phyloP scores from a whole-genome alignment of 2,797 vertebrate genomes.

The Acanthurus tractus region DNA sequence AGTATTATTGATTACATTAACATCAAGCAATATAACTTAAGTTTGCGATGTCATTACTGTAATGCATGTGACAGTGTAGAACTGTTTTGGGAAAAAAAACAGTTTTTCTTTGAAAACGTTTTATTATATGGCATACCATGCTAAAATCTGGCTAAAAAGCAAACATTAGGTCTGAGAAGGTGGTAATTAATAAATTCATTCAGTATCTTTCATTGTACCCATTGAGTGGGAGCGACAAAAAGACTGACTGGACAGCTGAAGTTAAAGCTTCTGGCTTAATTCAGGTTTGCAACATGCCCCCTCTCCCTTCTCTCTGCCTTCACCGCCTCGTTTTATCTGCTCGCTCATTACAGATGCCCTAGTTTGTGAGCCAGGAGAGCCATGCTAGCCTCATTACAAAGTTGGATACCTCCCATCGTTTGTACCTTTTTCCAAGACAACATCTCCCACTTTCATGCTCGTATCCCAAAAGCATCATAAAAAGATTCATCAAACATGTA shows the following conservation, averaged over 20 bases:
- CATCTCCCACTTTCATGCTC: slow-evolving; percentile 70
- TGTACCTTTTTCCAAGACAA: slow-evolving; percentile 76
- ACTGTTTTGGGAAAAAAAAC: too few relatives aligned
- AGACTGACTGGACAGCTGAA: slow-evolving; percentile 51
- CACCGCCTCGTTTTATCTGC: slow-evolving; percentile 52
- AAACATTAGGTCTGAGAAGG: slow-evolving; percentile 5
- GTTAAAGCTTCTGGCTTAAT: slow-evolving; percentile 50
- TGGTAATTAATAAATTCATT: slow-evolving; percentile 40
- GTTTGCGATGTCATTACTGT: too few relatives aligned
- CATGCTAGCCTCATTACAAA: slow-evolving; percentile 82
- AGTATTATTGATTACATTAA: too few relatives aligned
- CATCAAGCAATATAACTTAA: too few relatives aligned
- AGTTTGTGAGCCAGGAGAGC: slow-evolving; percentile 80
- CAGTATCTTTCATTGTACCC: slow-evolving; percentile 11
- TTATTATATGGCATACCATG: background rate
- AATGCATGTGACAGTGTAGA: too few relatives aligned
- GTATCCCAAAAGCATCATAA: slow-evolving; percentile 70
- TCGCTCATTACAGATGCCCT: slow-evolving; percentile 82
- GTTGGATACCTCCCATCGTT: slow-evolving; percentile 78
- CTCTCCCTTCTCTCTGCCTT: slow-evolving; percentile 35
- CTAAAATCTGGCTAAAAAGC: slow-evolving; percentile 11
- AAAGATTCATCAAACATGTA: slow-evolving; percentile 82
- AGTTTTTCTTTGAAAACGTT: too few relatives aligned
- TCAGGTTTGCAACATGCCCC: slow-evolving; percentile 47
- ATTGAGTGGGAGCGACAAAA: slow-evolving; percentile 31